Conservation (phyloP, 1,140 invertebrate genomes). For the Watersipora subatra region DNA sequence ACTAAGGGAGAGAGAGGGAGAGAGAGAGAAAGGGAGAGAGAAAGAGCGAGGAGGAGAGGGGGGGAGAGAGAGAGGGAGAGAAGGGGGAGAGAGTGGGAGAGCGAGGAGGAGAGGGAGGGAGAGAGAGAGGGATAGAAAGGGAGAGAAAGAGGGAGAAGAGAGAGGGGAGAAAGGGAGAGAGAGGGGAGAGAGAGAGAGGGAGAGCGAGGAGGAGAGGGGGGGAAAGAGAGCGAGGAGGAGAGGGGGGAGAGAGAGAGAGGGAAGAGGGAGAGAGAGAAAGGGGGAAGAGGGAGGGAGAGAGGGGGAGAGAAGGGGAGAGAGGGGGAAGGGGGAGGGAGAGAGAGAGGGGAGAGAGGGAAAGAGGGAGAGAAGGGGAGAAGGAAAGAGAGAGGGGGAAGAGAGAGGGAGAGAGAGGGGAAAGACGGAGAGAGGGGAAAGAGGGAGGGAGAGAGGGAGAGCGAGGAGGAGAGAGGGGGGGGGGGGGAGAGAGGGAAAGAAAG, state of each 20-base stretch:
- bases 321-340: background rate
- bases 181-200: no score
- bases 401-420: constrained; percentile 2
- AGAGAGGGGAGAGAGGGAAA: background rate
- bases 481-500: background rate
- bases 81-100: constrained; percentile 5
- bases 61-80: background rate
- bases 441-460: no score
- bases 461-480: background rate
- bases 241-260: background rate
- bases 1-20: background rate
- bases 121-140: no score
- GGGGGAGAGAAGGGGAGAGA: background rate
- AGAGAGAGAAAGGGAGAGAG: background rate
- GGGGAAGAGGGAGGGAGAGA: constrained; percentile 1
- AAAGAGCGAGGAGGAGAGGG: background rate
- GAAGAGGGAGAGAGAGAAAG: constrained; percentile 6
- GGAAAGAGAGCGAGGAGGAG: no score
- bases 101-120: no score
- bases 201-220: no score
- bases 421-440: constrained; percentile 2
- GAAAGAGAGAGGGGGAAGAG: constrained; percentile 3
- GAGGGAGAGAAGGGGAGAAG: constrained; percentile 1
- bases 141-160: constrained; percentile 8
- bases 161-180: background rate